Conservation (phyloP, 2,797 vertebrate species). For the Sebastes kiyomatsui region DNA sequence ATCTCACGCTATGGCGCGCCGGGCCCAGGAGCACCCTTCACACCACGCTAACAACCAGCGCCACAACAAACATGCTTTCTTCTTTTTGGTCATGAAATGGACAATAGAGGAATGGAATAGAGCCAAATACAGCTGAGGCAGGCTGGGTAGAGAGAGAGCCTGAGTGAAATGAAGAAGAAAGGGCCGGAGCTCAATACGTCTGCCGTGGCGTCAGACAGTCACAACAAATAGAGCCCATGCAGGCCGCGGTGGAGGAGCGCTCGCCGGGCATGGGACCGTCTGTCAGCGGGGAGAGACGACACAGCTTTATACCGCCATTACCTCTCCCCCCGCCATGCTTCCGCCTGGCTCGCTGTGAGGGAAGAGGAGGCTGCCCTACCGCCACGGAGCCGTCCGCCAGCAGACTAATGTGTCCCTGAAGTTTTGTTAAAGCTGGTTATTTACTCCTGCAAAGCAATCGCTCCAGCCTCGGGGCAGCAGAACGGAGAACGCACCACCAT, state of each 20-base stretch:
- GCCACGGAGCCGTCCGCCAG: conserved; percentile 68
- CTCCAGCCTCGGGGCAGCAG: conserved; percentile 70
- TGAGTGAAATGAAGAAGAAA: conserved; percentile 78
- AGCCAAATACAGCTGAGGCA: conserved; percentile 58
- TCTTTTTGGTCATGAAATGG: conserved; percentile 52
- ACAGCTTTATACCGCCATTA: conserved; percentile 78
- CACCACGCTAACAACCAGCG: conserved; percentile 48
- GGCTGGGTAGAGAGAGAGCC: conserved; percentile 43
- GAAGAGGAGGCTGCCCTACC: conserved; percentile 64
- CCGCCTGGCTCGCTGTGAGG: conserved; percentile 54
- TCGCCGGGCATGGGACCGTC: conserved; percentile 54
- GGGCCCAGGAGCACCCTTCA: conserved; percentile 64
- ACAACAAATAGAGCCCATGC: too few relatives aligned
- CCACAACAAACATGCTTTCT: conserved; percentile 29
- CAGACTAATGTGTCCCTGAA: conserved; percentile 85
- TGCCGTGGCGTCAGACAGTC: conserved; percentile 75
- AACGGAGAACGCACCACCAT: conserved; percentile 66
- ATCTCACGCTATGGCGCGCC: conserved; percentile 62
- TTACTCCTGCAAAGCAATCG: conserved; percentile 83
- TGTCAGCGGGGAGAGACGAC: conserved; percentile 76
- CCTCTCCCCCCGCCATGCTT: conserved; percentile 60
- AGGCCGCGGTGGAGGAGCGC: conserved; percentile 65
- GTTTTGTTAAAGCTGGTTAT: conserved; percentile 88
- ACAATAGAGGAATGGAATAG: conserved; percentile 69
- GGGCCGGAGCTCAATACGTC: conserved; percentile 73